phyloP scores from a whole-genome alignment of 2,888 invertebrate genomes.

The Parascotia fuliginaria region DNA sequence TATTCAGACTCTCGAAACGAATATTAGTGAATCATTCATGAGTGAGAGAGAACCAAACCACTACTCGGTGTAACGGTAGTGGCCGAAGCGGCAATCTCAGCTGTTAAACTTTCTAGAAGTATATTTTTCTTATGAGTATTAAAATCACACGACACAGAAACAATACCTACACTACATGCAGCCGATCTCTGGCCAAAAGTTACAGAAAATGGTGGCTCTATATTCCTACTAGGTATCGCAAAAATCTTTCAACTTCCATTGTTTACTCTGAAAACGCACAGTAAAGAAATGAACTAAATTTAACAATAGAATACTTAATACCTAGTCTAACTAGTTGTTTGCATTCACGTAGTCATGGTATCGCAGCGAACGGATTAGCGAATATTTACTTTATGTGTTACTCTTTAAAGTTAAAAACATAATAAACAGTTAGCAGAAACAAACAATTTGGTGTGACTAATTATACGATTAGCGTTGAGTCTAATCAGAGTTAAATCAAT shows the following conservation, averaged over 20 bases:
- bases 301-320: conserved; percentile 10
- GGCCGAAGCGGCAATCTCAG: too few species aligned
- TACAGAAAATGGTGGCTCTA: not conserved
- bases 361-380: not conserved
- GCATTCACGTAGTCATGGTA: conserved; percentile 28
- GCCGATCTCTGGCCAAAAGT: not conserved
- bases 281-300: conserved; percentile 13
- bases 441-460: conserved; percentile 22
- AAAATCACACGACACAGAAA: too few species aligned
- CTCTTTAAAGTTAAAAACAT: not conserved
- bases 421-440: conserved; percentile 1
- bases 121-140: too few species aligned
- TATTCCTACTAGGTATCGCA: conserved; percentile 2
- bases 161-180: not conserved
- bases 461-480: conserved; percentile 8
- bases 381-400: conserved; percentile 10
- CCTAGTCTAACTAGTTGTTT: not conserved
- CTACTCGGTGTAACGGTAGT: too few species aligned
- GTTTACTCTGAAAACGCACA: conserved; percentile 5
- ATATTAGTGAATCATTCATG: too few species aligned
- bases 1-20: too few species aligned
- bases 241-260: conserved; percentile 7
- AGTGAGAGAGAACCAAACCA: too few species aligned
- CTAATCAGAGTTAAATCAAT: conserved; percentile 14
- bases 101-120: too few species aligned